Conservation (phyloP, 2,113 vertebrate species). For the Bolborhynchus lineola region DNA sequence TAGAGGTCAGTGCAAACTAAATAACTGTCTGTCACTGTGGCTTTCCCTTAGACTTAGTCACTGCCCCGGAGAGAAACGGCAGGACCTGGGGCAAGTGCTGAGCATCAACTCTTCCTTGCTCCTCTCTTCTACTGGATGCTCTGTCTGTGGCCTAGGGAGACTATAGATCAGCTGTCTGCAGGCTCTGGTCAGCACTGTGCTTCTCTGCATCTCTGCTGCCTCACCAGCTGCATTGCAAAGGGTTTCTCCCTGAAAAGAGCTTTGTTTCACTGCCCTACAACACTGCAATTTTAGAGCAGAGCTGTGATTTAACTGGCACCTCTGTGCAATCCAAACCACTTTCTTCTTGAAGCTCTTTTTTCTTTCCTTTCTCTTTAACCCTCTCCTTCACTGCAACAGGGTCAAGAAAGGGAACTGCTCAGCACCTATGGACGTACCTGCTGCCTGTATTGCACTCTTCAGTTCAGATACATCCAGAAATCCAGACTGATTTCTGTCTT, state of each 20-base stretch:
- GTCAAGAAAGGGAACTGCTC: background rate
- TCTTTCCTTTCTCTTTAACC: background rate
- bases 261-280: background rate
- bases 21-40: background rate
- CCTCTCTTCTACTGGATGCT: background rate
- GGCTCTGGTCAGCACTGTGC: background rate
- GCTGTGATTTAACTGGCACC: background rate
- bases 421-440: constrained; percentile 44
- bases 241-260: background rate
- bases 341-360: background rate
- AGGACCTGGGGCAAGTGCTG: background rate
- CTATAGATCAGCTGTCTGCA: background rate
- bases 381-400: background rate
- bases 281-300: background rate
- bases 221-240: background rate
- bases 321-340: background rate
- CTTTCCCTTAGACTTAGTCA: background rate
- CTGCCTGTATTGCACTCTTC: background rate
- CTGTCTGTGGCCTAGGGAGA: background rate
- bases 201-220: background rate
- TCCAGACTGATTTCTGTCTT: constrained; percentile 56
- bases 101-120: background rate
- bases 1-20: constrained; percentile 47
- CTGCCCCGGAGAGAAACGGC: background rate
- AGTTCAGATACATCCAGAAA: constrained; percentile 58